Evolutionary conservation across 2,797 vertebrate genomes (phyloP), one percentile per base, ranked within the genome.

Genomic region (Eutrigla gurnardus): DNA sequence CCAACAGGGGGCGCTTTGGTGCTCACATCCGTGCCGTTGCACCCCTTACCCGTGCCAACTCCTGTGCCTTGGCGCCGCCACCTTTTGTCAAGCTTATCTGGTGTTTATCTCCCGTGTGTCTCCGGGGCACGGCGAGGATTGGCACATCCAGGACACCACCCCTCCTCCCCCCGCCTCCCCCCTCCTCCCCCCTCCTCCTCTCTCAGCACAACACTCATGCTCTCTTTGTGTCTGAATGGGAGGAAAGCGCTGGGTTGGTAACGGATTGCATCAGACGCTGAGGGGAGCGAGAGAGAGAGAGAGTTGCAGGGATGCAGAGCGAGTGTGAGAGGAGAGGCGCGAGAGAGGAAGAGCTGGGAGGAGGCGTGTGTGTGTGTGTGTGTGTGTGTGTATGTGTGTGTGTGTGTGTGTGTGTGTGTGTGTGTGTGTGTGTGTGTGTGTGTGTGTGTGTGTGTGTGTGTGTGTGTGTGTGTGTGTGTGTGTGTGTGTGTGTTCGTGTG

Each of bases 191-290:
- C 36, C 37, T 0, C 61, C 59, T 45, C 68, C 64, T 73, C 77
- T 82, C 77, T 70, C 65, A 74, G 77, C 81, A 70, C 84, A 84
- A 67, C 81, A 55, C 88, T 86, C 77, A 73, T 71, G 84, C 84
- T 88, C 88, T 89, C 93, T 95, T 93, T 95, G 93, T 94, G 93
- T 94, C 93, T 94, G 91, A 91, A 88, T 90, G 89, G 75, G 75
- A 90, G 88, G 86, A 83, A 88, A 82, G 83, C 88, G 83, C 86
- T 90, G 85, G 88, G 90, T 94, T 94, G 93, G 94, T 92, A 92
- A 90, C 76, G 90, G 92, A 93, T 94, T 94, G 93, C 94, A 94
- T 95, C 94, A 95, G 94, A 92, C 77, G 65, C 88, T 86, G 82
- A 90, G 81, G 86, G 85, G 86, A 89, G 74, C 8, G 42, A 58